Base-by-base conservation (phyloP, 2,113 vertebrate genomes). In the Ictalurus punctatus region DNA sequence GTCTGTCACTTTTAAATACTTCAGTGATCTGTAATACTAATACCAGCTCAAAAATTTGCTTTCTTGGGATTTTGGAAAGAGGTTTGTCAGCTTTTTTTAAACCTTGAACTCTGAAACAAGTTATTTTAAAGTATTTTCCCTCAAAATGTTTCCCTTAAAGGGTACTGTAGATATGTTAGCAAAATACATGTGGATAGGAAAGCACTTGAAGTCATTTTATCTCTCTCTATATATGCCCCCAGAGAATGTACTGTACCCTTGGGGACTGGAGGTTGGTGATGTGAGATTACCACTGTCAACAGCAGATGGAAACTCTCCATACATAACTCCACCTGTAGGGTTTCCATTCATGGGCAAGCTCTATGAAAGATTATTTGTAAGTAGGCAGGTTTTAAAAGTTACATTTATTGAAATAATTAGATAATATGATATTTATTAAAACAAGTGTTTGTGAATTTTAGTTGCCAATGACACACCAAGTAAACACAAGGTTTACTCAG, bases 301-400 rank as follows among this genome's bases (percentile, higher is more conserved):
- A 30, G 90, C 91, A 90, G 96, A 96, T 94, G 95, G 93, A 92
- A 96, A 93, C 88, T 96, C 96, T 30, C 95, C 95, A 4, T 96
- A 95, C 90, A 96, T 97, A 67, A 91, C n/a, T 58, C 95, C 95
- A 25, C 93, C 94, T 0, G 84, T 93, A 80, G 95, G 95, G 44
- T 95, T 96, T 85, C 94, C 94, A 23, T 95, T 96, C 40, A 76
- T 96, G 89, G 96, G 95, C 16, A 95, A 93, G 87, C 73, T 93
- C 56, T 96, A 94, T 44, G 82, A 95, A 85, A 94, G 95, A 52
- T 30, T 96, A 79, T 96, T 94, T 93, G 96, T 97, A 91, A 95
- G 96, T 96, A 90, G 91, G 10, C 73, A 48, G n/a, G 13, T 59
- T 25, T 59, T 82, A 23, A 79, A 81, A 58, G 76, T 61, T 25